Percentiles rank a stretch among this genome's conserved stretches.
phyloP scores from a whole-genome alignment of 1,140 invertebrate species.

The Muscidifurax raptorellus region DNA sequence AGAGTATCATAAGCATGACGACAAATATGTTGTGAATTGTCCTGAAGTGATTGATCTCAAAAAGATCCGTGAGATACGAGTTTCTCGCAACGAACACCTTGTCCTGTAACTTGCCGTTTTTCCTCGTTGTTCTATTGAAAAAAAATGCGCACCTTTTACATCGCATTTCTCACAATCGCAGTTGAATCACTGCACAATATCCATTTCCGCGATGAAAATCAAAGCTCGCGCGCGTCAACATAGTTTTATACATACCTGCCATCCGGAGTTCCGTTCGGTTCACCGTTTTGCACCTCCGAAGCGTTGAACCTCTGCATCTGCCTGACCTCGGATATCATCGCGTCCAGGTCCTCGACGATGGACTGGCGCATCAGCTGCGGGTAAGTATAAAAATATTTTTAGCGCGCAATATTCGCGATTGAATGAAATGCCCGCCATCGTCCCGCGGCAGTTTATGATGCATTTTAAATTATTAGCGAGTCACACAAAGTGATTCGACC shows the following conservation, averaged over 20 bases:
- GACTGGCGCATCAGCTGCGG: constrained; percentile 59
- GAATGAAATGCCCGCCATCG: neutral
- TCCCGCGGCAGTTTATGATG: neutral
- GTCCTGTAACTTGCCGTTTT: constrained; percentile 69
- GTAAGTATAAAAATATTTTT: neutral
- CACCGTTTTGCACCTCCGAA: neutral
- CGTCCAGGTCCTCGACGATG: constrained; percentile 53
- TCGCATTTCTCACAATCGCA: no score
- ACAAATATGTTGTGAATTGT: constrained; percentile 91
- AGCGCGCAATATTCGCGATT: neutral
- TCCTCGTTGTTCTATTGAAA: neutral
- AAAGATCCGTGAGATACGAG: constrained; percentile 86
- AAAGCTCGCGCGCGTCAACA: neutral
- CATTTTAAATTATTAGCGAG: neutral
- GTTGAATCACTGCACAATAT: no score
- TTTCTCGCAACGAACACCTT: constrained; percentile 83
- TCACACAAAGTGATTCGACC: neutral
- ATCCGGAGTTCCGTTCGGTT: constrained; percentile 3
- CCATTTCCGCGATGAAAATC: neutral
- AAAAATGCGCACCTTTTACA: no score
- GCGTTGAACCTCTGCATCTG: neutral
- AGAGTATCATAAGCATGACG: constrained; percentile 85
- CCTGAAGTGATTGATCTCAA: constrained; percentile 86
- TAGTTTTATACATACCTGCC: neutral
- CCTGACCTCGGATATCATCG: constrained; percentile 59